These are phyloP conservation scores for Polyergus mexicanus DNA, from an alignment of 1,140 invertebrate genomes.

Conservation along the genomic window DNA sequence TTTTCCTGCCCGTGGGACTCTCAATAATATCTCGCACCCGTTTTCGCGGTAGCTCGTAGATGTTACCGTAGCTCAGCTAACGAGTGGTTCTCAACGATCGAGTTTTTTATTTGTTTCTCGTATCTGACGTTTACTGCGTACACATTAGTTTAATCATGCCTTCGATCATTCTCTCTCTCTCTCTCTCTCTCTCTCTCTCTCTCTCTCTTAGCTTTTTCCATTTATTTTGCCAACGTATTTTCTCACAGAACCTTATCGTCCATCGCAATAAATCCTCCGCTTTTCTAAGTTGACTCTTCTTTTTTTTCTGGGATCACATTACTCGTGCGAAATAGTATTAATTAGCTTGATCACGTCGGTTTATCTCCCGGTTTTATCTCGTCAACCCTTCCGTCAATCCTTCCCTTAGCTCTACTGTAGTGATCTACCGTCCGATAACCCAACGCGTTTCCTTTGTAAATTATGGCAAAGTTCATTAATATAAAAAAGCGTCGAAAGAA, in stretches of 20 bases:
- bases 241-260: slow-evolving; percentile 60
- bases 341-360: slow-evolving; percentile 66
- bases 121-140: slow-evolving; percentile 62
- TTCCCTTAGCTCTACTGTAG: background rate
- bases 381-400: background rate
- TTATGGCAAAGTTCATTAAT: slow-evolving; percentile 10
- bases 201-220: background rate
- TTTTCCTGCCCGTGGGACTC: slow-evolving; percentile 10
- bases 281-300: slow-evolving; percentile 19
- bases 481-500: background rate
- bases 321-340: slow-evolving; percentile 67
- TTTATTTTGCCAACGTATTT: slow-evolving; percentile 54
- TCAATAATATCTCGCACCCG: slow-evolving; percentile 39
- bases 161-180: background rate
- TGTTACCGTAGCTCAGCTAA: background rate
- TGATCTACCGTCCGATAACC: background rate
- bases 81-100: slow-evolving; percentile 22
- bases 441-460: background rate
- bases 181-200: background rate
- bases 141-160: slow-evolving; percentile 73
- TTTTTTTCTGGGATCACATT: slow-evolving; percentile 24
- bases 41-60: background rate
- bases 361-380: background rate
- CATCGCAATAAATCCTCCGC: slow-evolving; percentile 64
- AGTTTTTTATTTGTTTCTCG: slow-evolving; percentile 55